phyloP scores from a whole-genome alignment of 2,797 vertebrate genomes.

The Pyrocephalus nanus region DNA sequence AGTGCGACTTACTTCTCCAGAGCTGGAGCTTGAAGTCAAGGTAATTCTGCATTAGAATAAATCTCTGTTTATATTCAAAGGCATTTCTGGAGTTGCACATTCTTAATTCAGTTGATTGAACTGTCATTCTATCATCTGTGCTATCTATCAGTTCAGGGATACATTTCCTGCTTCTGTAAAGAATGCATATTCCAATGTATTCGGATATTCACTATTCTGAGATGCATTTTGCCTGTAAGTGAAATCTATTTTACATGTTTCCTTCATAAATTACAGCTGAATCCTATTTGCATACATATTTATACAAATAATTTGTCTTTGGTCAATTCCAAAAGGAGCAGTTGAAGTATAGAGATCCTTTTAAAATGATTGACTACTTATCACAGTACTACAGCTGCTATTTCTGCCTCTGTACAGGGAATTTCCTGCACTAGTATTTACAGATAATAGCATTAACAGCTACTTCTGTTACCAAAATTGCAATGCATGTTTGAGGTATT shows the following conservation, averaged over 20 bases:
- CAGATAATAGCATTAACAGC: conserved; percentile 45
- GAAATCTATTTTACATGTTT: neutral
- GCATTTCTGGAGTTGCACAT: neutral
- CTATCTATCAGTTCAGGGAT: neutral
- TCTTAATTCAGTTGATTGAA: neutral
- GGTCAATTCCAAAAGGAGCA: neutral
- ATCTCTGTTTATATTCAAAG: neutral
- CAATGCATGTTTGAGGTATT: conserved; percentile 22
- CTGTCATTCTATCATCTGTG: neutral
- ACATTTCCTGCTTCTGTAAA: neutral
- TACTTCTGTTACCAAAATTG: conserved; percentile 39
- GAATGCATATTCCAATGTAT: neutral
- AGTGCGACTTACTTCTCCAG: neutral
- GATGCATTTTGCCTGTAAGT: neutral
- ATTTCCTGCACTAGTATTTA: conserved; percentile 50
- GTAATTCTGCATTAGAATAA: neutral
- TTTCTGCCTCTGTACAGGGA: conserved; percentile 49
- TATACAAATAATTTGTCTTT: conserved; percentile 32
- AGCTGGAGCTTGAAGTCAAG: neutral
- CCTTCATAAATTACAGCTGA: conserved; percentile 23
- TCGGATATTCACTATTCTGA: neutral
- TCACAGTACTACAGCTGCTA: conserved; percentile 43
- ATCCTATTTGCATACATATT: conserved; percentile 39
- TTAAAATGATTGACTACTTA: conserved; percentile 45
- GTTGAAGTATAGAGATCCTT: conserved; percentile 25